Base-by-base conservation (phyloP, 2,113 vertebrate genomes). In the Amblyornis subalaris region DNA sequence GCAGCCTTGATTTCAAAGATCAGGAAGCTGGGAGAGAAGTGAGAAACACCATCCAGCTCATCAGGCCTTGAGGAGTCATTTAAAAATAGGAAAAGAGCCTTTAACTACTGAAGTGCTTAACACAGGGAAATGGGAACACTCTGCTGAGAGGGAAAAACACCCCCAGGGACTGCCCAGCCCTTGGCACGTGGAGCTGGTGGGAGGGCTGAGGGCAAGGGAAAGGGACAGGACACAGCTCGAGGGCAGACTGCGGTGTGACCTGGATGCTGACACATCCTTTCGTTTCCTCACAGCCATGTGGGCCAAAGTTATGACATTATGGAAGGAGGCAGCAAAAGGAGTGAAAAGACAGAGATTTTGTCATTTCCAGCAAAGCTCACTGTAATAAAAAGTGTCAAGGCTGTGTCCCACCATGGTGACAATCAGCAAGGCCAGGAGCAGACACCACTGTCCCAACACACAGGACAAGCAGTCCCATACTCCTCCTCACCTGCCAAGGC, bases 141-240 rank as follows among this genome's bases (percentile, higher is more conserved):
- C 64, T 26, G 51, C n/a, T 0, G 0, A 53, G 31, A 35, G 26
- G 36, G 45, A 44, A 75, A 65, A 72, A 8, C 48, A 83, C 4
- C 28, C 14, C 24, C 23, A 51, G 85, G 36, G 50, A 51, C 42
- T 16, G 14, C 29, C n/a, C 3, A 10, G 58, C 19, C 31, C 36
- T 9, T 2, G 5, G 24, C 58, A 50, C 0, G 2, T 4, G 3
- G 5, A 44, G 15, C 2, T 2, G 9, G 23, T 0, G 2, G 17
- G 25, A 88, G 24, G 31, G 71, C 35, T 55, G 72, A 76, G 42
- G 78, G 79, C 26, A 88, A 48, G 50, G 21, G 50, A 54, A 62
- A 66, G 25, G 71, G 53, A 67, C 2, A 0, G 1, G 15, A 40
- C 1, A 2, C 21, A 78, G 70, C 55, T n/a, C 0, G 0, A 51